Evolutionary conservation across 2,113 vertebrate species (phyloP), one percentile per base, ranked within the genome.

Genomic region (Megaceryle maxima): DNA sequence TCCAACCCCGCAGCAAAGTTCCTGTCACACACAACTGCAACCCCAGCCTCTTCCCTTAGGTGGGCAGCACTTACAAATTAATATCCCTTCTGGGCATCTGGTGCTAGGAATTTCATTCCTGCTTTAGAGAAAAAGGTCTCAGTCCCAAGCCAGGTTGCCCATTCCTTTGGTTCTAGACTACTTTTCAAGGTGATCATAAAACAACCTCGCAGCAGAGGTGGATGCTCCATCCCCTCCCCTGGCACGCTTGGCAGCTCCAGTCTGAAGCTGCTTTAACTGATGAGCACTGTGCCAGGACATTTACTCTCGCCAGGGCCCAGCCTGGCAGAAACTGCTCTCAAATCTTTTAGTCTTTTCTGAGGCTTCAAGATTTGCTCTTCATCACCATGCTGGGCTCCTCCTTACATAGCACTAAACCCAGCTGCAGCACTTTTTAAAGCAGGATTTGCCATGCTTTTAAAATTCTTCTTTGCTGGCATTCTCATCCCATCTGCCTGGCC

Each of bases 21-120:
- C 41, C 33, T 7, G 13, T 16, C 53, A 16, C 74, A 17, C 4
- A 2, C 12, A 21, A 1, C 43, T 5, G 3, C 1, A 2, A 18
- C 56, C 33, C 31, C 72, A 26, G 41, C 53, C n/a, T 48, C 20
- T 41, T 51, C 29, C 51, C 2, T 1, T 9, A 6, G 10, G 25
- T 73, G 66, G 37, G 46, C 73, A 83, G 55, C 69, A 7, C 44
- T 10, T 11, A 31, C 1, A 1, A 57, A 43, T 9, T 16, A 1
- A 51, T 3, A 25, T 46, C 50, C 31, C 35, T 43, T 41, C 48
- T 33, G 33, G 56, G 37, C n/a, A 18, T 9, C 11, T 28, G 21
- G 18, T n/a, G n/a, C 16, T 11, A n/a, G 9, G 25, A 29, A n/a
- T 31, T 57, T 31, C 3, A 69, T 28, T 51, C 63, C 43, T 51